Conservation (phyloP, 2,888 invertebrate genomes). For the Oligia fasciuncula region DNA sequence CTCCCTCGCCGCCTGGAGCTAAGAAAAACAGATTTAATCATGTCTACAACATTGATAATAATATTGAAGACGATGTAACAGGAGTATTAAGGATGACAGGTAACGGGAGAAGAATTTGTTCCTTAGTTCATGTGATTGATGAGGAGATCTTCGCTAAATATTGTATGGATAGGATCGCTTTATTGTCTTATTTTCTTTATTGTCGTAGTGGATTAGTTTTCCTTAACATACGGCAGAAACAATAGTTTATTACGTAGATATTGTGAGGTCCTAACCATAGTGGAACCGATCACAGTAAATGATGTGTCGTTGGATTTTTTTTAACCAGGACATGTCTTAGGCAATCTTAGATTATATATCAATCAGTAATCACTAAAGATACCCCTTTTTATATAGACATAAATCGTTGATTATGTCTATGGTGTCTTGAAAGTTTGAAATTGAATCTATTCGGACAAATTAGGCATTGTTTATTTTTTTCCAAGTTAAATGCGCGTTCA, state of each 20-base stretch:
- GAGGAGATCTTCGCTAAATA: conserved; percentile 25
- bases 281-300: neutral
- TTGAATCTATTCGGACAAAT: neutral
- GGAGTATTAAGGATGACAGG: conserved; percentile 51
- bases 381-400: neutral
- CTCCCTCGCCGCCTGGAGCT: conserved; percentile 20
- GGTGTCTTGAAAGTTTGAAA: neutral
- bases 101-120: conserved; percentile 51
- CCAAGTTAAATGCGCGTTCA: neutral
- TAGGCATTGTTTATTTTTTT: neutral
- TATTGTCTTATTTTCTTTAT: conserved; percentile 10
- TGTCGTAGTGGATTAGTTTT: neutral
- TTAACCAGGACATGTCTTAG: neutral
- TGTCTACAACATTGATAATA: conserved; percentile 48
- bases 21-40: conserved; percentile 47
- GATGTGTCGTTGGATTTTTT: neutral
- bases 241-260: neutral
- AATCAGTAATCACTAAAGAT: neutral
- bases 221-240: too few relatives aligned
- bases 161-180: conserved; percentile 1
- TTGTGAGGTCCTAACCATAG: neutral
- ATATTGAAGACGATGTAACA: conserved; percentile 43
- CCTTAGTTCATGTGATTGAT: conserved; percentile 48
- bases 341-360: neutral
- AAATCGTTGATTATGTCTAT: neutral